phyloP scores from a whole-genome alignment of 2,888 invertebrate species.

The Oegoconia quadripuncta region DNA sequence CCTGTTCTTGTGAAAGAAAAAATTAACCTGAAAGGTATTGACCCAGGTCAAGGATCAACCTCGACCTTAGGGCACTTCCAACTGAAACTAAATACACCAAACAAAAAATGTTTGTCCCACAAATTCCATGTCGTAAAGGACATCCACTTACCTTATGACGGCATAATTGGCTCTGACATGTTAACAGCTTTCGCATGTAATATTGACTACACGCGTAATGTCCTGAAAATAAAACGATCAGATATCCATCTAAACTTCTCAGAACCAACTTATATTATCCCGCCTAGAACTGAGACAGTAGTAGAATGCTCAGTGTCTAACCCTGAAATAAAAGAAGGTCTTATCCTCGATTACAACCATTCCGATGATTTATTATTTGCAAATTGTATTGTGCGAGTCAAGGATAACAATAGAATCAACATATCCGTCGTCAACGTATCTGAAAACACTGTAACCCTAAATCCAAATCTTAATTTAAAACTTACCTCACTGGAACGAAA shows the following conservation, averaged over 20 bases:
- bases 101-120: too few relatives aligned
- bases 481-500: too few relatives aligned
- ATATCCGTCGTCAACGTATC: constrained; percentile 13
- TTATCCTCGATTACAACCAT: constrained; percentile 17
- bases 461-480: constrained; percentile 7
- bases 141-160: too few relatives aligned
- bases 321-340: constrained; percentile 22
- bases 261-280: constrained; percentile 18
- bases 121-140: too few relatives aligned
- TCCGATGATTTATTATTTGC: constrained; percentile 15
- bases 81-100: too few relatives aligned
- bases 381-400: constrained; percentile 16
- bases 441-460: constrained; percentile 7
- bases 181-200: too few relatives aligned
- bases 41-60: constrained; percentile 3
- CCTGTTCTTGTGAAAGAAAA: too few relatives aligned
- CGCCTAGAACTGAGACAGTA: too few relatives aligned
- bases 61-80: constrained; percentile 16
- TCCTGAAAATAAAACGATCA: constrained; percentile 1
- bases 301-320: constrained; percentile 27
- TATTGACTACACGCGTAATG: too few relatives aligned
- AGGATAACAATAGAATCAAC: constrained; percentile 13
- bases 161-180: constrained; percentile 22
- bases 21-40: constrained; percentile 11
- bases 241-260: constrained; percentile 12